phyloP scores from a whole-genome alignment of 2,797 vertebrate species.

The Spinibarbus caldwelli region DNA sequence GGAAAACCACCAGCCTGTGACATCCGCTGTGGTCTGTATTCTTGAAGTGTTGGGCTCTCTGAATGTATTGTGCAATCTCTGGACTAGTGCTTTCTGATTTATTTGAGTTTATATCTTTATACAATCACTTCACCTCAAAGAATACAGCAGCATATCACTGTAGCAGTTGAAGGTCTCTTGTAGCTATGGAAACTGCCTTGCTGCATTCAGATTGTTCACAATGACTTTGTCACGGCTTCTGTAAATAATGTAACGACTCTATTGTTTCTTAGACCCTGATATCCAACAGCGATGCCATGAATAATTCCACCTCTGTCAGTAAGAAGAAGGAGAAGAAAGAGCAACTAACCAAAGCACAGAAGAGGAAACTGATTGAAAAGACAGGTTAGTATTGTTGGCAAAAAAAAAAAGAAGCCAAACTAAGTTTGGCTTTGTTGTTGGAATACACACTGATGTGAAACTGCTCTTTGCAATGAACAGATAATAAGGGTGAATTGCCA shows the following conservation, averaged over 20 bases:
- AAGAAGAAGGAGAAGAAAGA: constrained; percentile 98
- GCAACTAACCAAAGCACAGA: constrained; percentile 96
- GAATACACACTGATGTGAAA: not conserved
- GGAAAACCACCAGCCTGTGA: constrained; percentile 88
- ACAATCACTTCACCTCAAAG: not conserved
- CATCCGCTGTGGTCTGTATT: constrained; percentile 80
- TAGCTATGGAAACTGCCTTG: constrained; percentile 10
- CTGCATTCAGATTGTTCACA: not conserved
- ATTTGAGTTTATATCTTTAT: not conserved
- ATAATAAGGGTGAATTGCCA: constrained; percentile 95
- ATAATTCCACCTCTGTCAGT: constrained; percentile 65
- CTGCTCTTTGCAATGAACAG: constrained; percentile 67
- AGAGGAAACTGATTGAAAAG: constrained; percentile 89
- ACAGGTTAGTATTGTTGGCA: constrained; percentile 79
- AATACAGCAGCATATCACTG: not conserved
- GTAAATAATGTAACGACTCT: not conserved
- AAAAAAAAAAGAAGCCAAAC: not conserved
- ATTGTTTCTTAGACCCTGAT: constrained; percentile 75
- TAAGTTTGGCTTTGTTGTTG: not conserved
- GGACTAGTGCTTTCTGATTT: not conserved
- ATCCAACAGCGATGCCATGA: constrained; percentile 75
- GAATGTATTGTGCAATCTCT: not conserved
- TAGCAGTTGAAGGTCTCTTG: not conserved
- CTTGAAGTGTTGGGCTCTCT: not conserved
- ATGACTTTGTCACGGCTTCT: not conserved